Base-by-base conservation (phyloP, 2,888 invertebrate species). In the Spisula solida region DNA sequence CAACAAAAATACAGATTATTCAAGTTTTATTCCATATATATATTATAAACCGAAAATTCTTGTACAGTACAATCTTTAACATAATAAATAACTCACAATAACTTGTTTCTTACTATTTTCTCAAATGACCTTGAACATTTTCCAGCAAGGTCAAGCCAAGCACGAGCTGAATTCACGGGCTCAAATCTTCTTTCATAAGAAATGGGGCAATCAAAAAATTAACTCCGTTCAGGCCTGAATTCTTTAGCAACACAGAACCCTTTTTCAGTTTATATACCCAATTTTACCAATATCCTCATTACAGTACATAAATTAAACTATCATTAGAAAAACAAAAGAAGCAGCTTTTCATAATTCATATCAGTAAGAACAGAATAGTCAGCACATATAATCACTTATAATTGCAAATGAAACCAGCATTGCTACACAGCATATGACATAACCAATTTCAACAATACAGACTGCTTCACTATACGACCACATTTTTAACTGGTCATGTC, bases 11-110 rank as follows among this genome's bases (percentile, higher is more conserved):
- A 31, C 29, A 25, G 16, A 70, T 75, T 75, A 31, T 34, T 75
- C 34, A 34, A 18, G 31, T 75, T 75, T 75, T 75, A 75, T 75
- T 75, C 75, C 75, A 75, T 75, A 75, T 75, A 75, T 18, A 75
- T 34, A 31, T 75, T 34, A 34, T 75, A 75, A 75, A 75, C 75
- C 16, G 29, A 75, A 75, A 75, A 25, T 41, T 75, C 75, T 34
- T 75, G 75, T 31, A 75, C 75, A 75, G 31, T 18, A 75, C 34
- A 16, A 75, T 75, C 29, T 75, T 16, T 75, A 75, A 34, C 34
- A 75, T 31, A 75, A 34, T 75, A 75, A 75, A 75, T 34, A 31
- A 14, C 29, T 75, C 75, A 75, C 34, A 75, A 18, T 16, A 75
- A 75, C 0, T 16, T 18, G 25, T 66, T 66, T 2, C 10, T 66